Evolutionary conservation across 2,888 invertebrate genomes (phyloP), one percentile per base, ranked within the genome.

Genomic region (Chrysolina oricalcia): DNA sequence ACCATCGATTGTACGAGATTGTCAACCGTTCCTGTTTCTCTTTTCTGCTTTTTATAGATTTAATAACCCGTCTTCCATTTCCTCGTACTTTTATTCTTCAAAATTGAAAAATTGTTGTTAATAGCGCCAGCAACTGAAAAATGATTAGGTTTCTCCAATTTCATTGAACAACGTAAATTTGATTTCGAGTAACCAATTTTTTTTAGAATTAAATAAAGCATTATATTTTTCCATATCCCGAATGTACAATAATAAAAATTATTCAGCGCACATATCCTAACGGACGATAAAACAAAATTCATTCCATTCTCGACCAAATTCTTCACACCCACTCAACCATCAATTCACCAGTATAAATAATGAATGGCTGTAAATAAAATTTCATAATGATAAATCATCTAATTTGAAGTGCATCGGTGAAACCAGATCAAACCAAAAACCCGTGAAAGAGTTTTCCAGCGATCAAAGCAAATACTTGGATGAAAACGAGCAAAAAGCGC

Each of bases 401-500:
- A 77, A 74, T 69, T 73, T 70, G 74, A 81, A 75, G 35, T 78
- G 79, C 81, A 81, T 81, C 79, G 80, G 76, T 79, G 77, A 75
- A 80, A 81, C 80, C 80, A 80, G 81, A 80, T 82, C 78, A 83
- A 83, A 81, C 78, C 80, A 83, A 82, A 81, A 80, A 79, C 78
- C 74, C 74, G 66, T 72, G 78, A 79, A 81, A 81, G 79, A 82
- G 78, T 75, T 77, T 77, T 40, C 73, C 76, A 77, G 76, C 76
- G 66, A 79, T 79, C 81, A 78, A 83, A 83, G 79, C 80, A 82
- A 82, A 82, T 80, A 81, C 78, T 81, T 80, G 11, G 46, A 79
- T 67, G 74, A 80, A 76, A 79, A 76, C 76, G 77, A 76, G 79
- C 77, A 78, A 80, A 83, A 81, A 81, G 77, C 81, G 82, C 80